phyloP scores from a whole-genome alignment of 2,888 invertebrate species.

The Drosophila peninsularis region DNA sequence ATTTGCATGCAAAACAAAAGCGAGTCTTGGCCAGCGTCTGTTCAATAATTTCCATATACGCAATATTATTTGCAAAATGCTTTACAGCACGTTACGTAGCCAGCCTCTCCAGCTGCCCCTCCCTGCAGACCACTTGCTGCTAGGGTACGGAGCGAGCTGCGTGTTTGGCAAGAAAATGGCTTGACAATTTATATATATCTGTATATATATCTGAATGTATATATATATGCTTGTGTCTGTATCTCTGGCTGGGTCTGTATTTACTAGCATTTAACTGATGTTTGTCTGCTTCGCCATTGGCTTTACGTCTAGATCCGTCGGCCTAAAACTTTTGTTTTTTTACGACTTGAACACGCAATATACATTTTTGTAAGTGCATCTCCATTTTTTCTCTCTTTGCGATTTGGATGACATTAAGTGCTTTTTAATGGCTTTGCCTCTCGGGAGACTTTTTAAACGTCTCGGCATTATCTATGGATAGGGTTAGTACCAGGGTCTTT shows the following conservation, averaged over 20 bases:
- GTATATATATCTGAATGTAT: background rate
- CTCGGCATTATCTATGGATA: slow-evolving; percentile 20
- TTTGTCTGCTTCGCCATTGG: slow-evolving; percentile 18
- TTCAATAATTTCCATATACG: slow-evolving; percentile 58
- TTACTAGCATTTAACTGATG: slow-evolving; percentile 33
- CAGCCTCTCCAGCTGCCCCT: slow-evolving; percentile 6
- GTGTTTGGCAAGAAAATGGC: slow-evolving; percentile 54
- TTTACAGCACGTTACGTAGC: slow-evolving; percentile 41
- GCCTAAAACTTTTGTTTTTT: slow-evolving; percentile 31
- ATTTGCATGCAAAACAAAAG: slow-evolving; percentile 38
- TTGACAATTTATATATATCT: slow-evolving; percentile 46
- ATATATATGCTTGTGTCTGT: background rate
- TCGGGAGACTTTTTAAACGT: slow-evolving; percentile 43
- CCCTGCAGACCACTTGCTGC: background rate
- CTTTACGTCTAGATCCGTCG: slow-evolving; percentile 11
- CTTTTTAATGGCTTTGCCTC: slow-evolving; percentile 59
- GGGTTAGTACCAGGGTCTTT: slow-evolving; percentile 16
- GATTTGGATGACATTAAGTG: slow-evolving; percentile 59
- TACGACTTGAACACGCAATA: slow-evolving; percentile 64
- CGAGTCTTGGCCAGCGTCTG: slow-evolving; percentile 37
- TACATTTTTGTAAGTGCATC: slow-evolving; percentile 55
- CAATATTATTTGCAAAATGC: slow-evolving; percentile 67
- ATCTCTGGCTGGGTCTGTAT: slow-evolving; percentile 16
- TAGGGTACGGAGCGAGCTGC: slow-evolving; percentile 28
- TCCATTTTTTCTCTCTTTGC: slow-evolving; percentile 14